These are phyloP conservation scores for Mus spretus DNA, from an alignment of 2,797 vertebrate genomes.

Conservation along the genomic window DNA sequence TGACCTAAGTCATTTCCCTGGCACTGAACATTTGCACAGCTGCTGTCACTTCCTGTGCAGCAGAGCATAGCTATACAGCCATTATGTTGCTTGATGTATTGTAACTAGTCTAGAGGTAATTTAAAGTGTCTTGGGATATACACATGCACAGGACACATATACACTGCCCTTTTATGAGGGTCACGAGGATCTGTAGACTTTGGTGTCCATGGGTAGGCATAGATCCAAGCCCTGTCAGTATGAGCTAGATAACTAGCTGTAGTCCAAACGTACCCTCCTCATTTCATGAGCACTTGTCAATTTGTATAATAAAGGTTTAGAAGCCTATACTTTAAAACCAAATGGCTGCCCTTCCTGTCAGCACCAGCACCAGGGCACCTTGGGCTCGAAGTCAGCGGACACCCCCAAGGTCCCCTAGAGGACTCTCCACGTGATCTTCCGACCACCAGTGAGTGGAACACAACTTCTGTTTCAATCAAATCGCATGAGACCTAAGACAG, in stretches of 20 bases:
- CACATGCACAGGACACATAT: not conserved
- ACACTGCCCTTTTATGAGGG: not conserved
- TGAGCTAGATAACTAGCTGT: not conserved
- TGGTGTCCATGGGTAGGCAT: not conserved
- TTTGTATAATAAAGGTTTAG: conserved; percentile 32
- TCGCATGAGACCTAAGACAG: no score
- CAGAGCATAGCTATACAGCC: not conserved
- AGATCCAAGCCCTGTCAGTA: not conserved
- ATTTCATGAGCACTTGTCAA: conserved; percentile 3
- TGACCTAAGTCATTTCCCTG: not conserved
- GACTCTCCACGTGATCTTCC: no score
- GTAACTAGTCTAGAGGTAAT: not conserved
- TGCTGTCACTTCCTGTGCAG: not conserved
- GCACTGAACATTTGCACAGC: not conserved
- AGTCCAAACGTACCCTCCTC: not conserved
- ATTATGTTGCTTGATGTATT: not conserved
- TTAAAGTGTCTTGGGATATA: not conserved
- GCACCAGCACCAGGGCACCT: no score
- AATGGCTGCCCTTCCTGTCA: not conserved
- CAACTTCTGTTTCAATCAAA: no score
- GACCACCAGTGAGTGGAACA: no score
- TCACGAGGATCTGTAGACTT: not conserved
- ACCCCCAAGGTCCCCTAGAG: no score
- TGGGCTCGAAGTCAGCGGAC: no score
- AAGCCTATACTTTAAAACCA: not conserved